phyloP scores from a whole-genome alignment of 2,113 vertebrate genomes.

The Mormyrus iriodes region DNA sequence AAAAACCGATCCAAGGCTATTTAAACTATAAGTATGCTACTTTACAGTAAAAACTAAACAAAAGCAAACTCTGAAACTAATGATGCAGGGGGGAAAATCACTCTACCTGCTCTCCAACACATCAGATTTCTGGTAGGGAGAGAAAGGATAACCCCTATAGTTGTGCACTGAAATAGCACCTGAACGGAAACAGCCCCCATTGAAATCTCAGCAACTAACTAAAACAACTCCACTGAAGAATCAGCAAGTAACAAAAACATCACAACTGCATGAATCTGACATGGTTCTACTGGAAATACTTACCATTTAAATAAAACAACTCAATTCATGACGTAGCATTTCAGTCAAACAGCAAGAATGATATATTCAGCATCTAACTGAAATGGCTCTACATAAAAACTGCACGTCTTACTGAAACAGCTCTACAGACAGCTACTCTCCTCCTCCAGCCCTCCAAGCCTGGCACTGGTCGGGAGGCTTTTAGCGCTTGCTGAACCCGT shows the following conservation, averaged over 20 bases:
- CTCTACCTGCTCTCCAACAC: conserved; percentile 1
- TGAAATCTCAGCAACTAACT: neutral
- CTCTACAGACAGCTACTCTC: neutral
- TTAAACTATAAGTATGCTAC: neutral
- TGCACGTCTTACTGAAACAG: neutral
- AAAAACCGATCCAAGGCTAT: neutral
- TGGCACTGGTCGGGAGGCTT: neutral
- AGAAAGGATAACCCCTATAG: neutral
- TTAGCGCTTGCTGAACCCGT: neutral
- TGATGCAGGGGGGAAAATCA: neutral
- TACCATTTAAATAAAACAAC: neutral
- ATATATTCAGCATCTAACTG: neutral
- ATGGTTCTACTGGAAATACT: neutral
- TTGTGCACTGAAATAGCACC: conserved; percentile 1
- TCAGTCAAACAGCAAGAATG: neutral
- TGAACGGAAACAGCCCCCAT: neutral
- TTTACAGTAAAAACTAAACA: neutral
- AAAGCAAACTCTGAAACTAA: neutral
- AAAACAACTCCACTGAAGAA: neutral
- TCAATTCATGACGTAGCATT: neutral
- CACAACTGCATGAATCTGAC: neutral
- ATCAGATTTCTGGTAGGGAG: conserved; percentile 1
- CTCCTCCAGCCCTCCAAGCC: neutral
- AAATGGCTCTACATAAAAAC: neutral
- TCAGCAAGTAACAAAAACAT: neutral